Base-by-base conservation (phyloP, 1,140 invertebrate species). In the Apis mellifera region DNA sequence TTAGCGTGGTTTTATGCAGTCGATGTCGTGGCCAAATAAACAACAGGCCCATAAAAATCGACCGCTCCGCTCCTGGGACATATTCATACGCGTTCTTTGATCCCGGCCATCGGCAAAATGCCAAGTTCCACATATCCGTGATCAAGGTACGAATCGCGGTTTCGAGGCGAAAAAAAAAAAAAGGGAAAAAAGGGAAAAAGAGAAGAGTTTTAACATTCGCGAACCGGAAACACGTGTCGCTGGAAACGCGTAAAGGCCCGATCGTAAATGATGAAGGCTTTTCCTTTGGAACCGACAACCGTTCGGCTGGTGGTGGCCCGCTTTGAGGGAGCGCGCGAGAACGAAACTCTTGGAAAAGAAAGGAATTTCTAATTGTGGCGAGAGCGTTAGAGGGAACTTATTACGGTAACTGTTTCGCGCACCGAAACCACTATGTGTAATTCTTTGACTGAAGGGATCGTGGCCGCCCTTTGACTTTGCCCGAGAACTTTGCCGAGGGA, bases 221-320 rank as follows among this genome's bases (percentile, higher is more conserved):
- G 71, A 79, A 71, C 76, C 76, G 76, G 66, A 83, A 78, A 72
- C 82, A 79, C 60, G 82, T 66, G 76, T 83, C 76, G 72, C 65
- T 76, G 71, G 11, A n/a, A n/a, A 17, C 78, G 74, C 66, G 81
- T 62, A 82, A 82, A 82, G 81, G 26, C 81, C 65, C 79, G 79
- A 69, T 76, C 81, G 81, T 70, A 77, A 77, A 66, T 68, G 74
- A 74, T 9, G 71, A 19, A 82, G 64, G 64, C 79, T 26, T 68
- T 79, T 62, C 54, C 66, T 57, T 65, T 52, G 79, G 48, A 15
- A 26, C 3, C 32, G 52, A 13, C 48, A 42, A 48, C 62, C 21
- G 8, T 69, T 48, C 23, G 21, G 11, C 48, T 7, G 32, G 32
- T 7, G 32, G 32, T 50, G 64, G 26, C 13, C 19, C 21, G 65